These are phyloP conservation scores for Leiothrix lutea DNA, from an alignment of 2,113 vertebrate genomes.

Conservation along the genomic window DNA sequence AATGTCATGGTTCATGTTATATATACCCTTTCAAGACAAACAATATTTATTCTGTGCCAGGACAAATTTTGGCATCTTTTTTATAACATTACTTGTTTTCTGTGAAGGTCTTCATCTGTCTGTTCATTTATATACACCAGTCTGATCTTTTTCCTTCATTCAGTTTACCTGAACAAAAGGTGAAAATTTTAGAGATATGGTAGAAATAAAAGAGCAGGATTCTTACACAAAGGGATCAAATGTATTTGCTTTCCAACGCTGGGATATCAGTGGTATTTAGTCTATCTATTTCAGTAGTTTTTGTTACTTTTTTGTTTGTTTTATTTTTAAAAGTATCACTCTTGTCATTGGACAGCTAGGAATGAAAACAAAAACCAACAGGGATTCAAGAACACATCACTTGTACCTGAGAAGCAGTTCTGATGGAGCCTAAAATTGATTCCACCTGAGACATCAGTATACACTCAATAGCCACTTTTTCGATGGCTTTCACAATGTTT, in stretches of 20 bases:
- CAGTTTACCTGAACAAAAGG: background rate
- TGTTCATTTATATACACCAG: background rate
- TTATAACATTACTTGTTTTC: background rate
- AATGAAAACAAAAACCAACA: background rate
- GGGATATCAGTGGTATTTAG: background rate
- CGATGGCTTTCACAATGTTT: background rate
- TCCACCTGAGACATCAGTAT: accelerated
- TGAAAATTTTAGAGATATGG: background rate
- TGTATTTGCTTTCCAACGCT: background rate
- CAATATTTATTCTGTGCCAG: background rate
- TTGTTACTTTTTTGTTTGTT: background rate
- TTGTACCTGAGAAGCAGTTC: background rate
- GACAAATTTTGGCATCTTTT: background rate
- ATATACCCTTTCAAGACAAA: background rate
- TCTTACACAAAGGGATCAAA: background rate
- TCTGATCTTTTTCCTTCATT: background rate
- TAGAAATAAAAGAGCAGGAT: background rate
- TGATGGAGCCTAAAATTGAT: background rate
- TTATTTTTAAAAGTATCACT: background rate
- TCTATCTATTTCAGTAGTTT: background rate
- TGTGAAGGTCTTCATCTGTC: background rate
- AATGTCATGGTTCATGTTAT: background rate
- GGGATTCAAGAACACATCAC: background rate
- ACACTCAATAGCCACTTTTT: background rate
- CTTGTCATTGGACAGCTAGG: background rate